Conservation (phyloP, 2,113 vertebrate species). For the Cyphotilapia sp. region DNA sequence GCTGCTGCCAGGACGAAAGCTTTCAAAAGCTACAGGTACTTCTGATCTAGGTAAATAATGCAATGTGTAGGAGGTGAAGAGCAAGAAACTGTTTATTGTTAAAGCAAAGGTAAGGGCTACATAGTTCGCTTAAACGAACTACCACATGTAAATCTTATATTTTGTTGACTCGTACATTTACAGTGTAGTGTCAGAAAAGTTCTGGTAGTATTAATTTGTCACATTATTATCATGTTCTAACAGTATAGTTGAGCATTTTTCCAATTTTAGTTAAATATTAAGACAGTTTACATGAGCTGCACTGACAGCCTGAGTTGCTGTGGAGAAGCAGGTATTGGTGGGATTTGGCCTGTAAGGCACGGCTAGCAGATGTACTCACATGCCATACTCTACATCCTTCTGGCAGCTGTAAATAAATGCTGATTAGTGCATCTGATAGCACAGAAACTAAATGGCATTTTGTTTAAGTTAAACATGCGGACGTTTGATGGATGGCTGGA, state of each 20-base stretch:
- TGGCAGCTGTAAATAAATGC: background rate
- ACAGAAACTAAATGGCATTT: background rate
- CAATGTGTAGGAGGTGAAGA: background rate
- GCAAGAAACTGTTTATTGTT: background rate
- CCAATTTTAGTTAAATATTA: background rate
- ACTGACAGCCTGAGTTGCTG: background rate
- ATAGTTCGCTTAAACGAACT: background rate
- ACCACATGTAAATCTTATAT: background rate
- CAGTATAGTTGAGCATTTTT: background rate
- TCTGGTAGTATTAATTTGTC: background rate
- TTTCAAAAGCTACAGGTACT: background rate
- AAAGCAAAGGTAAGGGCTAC: background rate
- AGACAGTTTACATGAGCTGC: background rate
- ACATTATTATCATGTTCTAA: background rate
- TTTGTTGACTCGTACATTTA: background rate
- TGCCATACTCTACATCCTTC: background rate
- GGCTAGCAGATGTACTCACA: background rate
- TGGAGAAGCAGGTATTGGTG: background rate
- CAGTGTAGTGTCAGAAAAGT: background rate
- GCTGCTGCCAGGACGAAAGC: background rate
- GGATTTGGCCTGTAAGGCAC: background rate
- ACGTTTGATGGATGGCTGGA: background rate
- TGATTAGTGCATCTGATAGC: background rate
- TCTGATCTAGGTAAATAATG: background rate
- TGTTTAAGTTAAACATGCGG: background rate